Evolutionary conservation across 2,113 vertebrate genomes (phyloP).

Genomic region (Rhombomys opimus): DNA sequence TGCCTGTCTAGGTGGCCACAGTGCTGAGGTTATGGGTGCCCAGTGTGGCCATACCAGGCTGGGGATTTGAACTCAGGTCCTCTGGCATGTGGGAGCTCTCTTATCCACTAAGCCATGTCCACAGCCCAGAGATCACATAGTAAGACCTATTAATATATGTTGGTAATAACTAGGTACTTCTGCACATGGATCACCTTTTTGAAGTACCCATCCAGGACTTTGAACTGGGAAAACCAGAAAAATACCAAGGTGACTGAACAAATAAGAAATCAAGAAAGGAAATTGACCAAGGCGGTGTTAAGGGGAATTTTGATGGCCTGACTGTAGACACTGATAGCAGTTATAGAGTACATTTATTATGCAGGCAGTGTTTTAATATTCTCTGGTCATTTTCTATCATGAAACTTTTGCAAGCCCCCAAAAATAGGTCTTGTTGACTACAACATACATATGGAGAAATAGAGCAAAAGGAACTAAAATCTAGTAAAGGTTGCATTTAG

Average conservation of each 20-base stretch:
- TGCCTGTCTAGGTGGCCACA: neutral
- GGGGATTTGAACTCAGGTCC: neutral
- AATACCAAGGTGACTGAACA: neutral
- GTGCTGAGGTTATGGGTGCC: neutral
- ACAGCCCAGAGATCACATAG: neutral
- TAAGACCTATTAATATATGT: neutral
- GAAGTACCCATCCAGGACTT: neutral
- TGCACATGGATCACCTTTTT: neutral
- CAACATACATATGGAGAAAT: slow-evolving; percentile 43
- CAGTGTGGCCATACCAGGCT: no score
- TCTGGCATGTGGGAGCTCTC: neutral
- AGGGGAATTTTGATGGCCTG: neutral
- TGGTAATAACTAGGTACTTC: slow-evolving; percentile 29
- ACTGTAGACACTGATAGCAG: neutral
- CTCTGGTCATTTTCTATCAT: neutral
- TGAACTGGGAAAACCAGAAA: neutral
- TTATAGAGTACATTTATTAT: neutral
- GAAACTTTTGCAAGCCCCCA: neutral
- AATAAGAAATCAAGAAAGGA: slow-evolving; percentile 31
- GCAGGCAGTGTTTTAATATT: neutral
- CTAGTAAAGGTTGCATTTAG: neutral
- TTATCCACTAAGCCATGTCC: neutral
- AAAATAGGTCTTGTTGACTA: neutral
- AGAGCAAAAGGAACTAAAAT: neutral
- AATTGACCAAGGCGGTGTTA: neutral